These are phyloP conservation scores for Phenacoccus solenopsis DNA, from an alignment of 1,140 invertebrate genomes.

Conservation along the genomic window DNA sequence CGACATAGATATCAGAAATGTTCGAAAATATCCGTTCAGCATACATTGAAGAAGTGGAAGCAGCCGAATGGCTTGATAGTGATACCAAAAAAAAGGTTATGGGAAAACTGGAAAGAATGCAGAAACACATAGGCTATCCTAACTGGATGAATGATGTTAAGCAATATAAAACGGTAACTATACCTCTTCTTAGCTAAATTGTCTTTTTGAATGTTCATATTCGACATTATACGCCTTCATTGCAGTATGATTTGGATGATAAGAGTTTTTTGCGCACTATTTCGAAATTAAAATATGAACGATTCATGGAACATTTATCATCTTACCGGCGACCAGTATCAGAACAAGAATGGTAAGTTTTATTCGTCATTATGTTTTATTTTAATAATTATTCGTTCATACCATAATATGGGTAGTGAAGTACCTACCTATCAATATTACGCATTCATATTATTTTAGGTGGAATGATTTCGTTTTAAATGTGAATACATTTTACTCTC, in stretches of 20 bases:
- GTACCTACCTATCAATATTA: too few relatives aligned
- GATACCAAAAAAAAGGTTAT: conserved; percentile 56
- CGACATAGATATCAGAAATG: neutral
- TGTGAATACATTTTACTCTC: neutral
- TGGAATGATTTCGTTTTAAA: neutral
- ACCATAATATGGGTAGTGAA: too few relatives aligned
- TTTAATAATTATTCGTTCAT: too few relatives aligned
- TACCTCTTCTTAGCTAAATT: neutral
- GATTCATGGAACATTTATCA: neutral
- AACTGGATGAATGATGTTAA: conserved; percentile 42
- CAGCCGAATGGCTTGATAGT: conserved; percentile 71
- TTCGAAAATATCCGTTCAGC: neutral
- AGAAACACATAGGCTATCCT: conserved; percentile 61
- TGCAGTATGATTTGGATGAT: neutral
- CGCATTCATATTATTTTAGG: too few relatives aligned
- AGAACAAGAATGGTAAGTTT: neutral
- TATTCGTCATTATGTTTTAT: too few relatives aligned
- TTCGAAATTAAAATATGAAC: neutral
- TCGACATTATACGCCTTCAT: too few relatives aligned
- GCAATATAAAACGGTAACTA: conserved; percentile 47
- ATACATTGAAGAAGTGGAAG: conserved; percentile 43
- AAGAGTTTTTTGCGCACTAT: neutral
- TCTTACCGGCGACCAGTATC: neutral
- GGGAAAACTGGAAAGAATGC: conserved; percentile 58
- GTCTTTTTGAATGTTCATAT: too few relatives aligned